These are phyloP conservation scores for Oryzias curvinotus DNA, from an alignment of 2,113 vertebrate genomes.

Conservation along the genomic window DNA sequence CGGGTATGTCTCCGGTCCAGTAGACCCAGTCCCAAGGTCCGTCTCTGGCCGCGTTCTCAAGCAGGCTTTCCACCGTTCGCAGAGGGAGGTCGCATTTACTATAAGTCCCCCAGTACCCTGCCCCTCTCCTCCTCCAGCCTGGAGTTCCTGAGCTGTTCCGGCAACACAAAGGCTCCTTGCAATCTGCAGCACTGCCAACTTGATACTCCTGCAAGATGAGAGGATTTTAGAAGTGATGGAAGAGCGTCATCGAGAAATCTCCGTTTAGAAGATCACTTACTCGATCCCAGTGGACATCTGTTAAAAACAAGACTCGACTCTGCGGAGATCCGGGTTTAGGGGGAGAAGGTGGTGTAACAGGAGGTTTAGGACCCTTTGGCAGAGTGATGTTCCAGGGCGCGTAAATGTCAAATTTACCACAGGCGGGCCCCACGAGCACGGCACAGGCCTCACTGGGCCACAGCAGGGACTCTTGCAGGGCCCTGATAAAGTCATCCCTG, in stretches of 20 bases:
- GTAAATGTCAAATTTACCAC: slow-evolving; percentile 89
- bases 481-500: slow-evolving; percentile 81
- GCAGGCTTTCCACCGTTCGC: slow-evolving; percentile 83
- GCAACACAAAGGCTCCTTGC: slow-evolving; percentile 89
- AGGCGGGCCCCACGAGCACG: slow-evolving; percentile 82
- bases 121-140: slow-evolving; percentile 53
- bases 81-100: slow-evolving; percentile 92
- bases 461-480: slow-evolving; percentile 83
- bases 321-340: slow-evolving; percentile 81
- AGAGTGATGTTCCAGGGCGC: slow-evolving; percentile 87
- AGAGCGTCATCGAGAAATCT: background rate
- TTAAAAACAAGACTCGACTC: slow-evolving; percentile 86
- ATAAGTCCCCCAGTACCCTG: slow-evolving; percentile 90
- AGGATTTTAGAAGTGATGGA: background rate
- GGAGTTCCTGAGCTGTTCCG: slow-evolving; percentile 65
- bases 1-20: slow-evolving; percentile 95
- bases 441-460: slow-evolving; percentile 87
- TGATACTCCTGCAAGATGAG: slow-evolving; percentile 69
- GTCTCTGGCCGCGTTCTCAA: slow-evolving; percentile 70
- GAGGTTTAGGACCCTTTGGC: slow-evolving; percentile 83
- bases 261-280: slow-evolving; percentile 30
- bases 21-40: slow-evolving; percentile 86
- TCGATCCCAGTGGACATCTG: slow-evolving; percentile 91
- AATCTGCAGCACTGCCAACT: slow-evolving; percentile 77
- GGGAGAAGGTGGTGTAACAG: slow-evolving; percentile 73